Conservation (phyloP, 2,113 vertebrate species). For the Equus quagga region DNA sequence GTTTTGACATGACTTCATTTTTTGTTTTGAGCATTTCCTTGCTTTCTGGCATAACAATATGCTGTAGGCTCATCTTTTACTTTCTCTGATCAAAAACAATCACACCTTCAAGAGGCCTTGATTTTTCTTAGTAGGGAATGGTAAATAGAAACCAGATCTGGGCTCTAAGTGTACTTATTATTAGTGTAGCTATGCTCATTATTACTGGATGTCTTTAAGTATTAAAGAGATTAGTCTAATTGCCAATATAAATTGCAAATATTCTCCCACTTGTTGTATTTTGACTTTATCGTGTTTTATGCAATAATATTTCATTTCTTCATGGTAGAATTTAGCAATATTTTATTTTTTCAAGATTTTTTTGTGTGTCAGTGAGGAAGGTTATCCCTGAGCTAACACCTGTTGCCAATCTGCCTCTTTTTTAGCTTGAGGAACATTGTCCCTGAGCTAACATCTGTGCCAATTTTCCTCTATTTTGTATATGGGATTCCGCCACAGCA, state of each 20-base stretch:
- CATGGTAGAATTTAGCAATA: neutral
- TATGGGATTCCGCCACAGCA: too few species aligned
- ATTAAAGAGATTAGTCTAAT: neutral
- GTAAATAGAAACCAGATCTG: neutral
- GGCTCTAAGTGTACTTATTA: neutral
- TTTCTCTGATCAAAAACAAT: neutral
- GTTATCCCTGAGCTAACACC: too few species aligned
- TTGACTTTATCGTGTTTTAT: neutral
- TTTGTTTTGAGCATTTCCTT: neutral
- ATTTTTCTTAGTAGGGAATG: neutral
- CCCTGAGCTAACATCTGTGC: too few species aligned
- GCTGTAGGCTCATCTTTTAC: neutral
- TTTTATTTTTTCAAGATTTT: neutral
- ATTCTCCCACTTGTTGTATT: neutral
- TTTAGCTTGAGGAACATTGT: too few species aligned
- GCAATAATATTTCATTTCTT: neutral
- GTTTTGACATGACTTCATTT: neutral
- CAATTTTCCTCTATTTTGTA: too few species aligned
- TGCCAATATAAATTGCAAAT: neutral
- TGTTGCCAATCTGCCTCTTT: too few species aligned
- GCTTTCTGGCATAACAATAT: neutral
- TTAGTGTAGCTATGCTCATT: neutral
- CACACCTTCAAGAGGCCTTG: neutral
- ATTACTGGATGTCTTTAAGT: neutral
- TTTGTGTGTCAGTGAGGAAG: too few species aligned